Conservation (phyloP, 2,113 vertebrate species). For the Gracilinanus agilis region DNA sequence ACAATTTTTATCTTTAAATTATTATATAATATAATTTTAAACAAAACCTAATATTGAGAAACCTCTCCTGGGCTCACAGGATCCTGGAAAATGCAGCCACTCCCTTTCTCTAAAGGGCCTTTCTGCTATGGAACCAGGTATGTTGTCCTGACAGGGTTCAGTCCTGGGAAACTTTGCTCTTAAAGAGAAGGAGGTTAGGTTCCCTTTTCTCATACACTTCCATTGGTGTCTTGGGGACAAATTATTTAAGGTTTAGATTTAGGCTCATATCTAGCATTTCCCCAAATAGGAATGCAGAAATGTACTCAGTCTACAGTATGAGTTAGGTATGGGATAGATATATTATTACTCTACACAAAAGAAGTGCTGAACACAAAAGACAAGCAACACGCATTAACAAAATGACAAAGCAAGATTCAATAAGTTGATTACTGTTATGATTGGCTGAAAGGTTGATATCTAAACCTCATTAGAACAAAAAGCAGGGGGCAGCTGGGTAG, state of each 20-base stretch:
- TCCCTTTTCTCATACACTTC: not conserved
- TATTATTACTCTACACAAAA: not conserved
- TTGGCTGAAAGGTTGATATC: not conserved
- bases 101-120: not conserved
- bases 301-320: not conserved
- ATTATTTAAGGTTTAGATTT: not conserved
- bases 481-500: no score
- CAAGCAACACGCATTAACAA: no score
- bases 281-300: not conserved
- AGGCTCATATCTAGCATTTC: not conserved
- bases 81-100: not conserved
- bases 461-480: not conserved
- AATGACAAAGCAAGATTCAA: no score
- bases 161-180: not conserved
- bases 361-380: not conserved
- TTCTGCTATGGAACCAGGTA: not conserved
- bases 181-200: no score
- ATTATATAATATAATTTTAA: not conserved
- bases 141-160: not conserved
- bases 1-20: not conserved
- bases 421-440: no score
- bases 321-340: not conserved
- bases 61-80: not conserved
- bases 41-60: not conserved
- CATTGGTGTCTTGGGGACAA: not conserved